Conservation (phyloP, 2,113 vertebrate species). For the Paedocypris sp. region DNA sequence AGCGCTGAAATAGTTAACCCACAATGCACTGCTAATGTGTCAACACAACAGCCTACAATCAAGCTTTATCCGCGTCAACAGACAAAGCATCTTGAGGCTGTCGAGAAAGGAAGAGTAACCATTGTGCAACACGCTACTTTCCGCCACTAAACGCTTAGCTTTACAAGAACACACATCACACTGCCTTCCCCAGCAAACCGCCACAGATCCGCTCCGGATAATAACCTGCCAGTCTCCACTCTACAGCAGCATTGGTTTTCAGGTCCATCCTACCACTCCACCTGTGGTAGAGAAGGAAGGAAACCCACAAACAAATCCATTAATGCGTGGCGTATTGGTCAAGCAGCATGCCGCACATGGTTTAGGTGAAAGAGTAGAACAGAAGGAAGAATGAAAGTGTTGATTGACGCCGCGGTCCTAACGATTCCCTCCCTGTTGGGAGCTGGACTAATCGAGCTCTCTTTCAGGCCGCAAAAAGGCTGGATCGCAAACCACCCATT, state of each 20-base stretch:
- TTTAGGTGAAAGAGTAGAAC: no score
- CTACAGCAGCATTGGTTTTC: slow-evolving; percentile 5
- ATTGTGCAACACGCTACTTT: not conserved
- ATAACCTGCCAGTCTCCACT: slow-evolving; percentile 8
- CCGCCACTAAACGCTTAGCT: not conserved
- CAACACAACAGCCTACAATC: no score
- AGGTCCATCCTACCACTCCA: not conserved
- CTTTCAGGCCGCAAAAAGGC: slow-evolving; percentile 15
- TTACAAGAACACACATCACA: not conserved
- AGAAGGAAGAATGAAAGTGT: not conserved
- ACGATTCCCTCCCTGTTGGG: slow-evolving; percentile 1
- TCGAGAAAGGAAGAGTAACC: not conserved
- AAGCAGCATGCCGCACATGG: not conserved
- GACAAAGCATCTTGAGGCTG: not conserved
- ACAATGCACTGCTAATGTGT: no score
- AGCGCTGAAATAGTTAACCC: no score
- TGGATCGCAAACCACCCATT: not conserved
- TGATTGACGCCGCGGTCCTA: slow-evolving; percentile 8
- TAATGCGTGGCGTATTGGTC: not conserved
- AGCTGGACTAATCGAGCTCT: slow-evolving; percentile 14
- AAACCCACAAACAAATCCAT: slow-evolving; percentile 11
- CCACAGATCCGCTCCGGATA: not conserved
- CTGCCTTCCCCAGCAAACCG: not conserved
- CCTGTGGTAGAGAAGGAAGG: not conserved
- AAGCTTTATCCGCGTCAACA: not conserved